These are phyloP conservation scores for Malurus elegans DNA, from an alignment of 2,113 vertebrate genomes.

Conservation along the genomic window DNA sequence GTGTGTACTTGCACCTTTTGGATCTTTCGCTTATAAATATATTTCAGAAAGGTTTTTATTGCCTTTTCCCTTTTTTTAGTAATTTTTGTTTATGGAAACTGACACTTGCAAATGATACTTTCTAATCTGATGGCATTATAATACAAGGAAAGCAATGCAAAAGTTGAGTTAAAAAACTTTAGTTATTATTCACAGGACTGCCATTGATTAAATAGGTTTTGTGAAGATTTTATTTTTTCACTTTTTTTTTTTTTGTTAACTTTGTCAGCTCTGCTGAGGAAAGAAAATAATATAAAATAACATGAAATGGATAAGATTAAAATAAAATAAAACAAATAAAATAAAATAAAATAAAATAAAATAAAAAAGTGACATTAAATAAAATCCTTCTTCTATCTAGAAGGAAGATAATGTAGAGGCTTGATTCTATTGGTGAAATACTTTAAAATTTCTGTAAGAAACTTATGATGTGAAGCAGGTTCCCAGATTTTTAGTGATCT, in stretches of 20 bases:
- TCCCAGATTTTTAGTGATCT: slow-evolving; percentile 31
- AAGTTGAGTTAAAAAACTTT: not conserved
- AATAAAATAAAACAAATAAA: not conserved
- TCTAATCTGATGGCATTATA: not conserved
- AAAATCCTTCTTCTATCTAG: not conserved
- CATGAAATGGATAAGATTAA: not conserved
- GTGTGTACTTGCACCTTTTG: not conserved
- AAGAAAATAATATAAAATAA: not conserved
- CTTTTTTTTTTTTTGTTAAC: not conserved
- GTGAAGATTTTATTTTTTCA: not conserved
- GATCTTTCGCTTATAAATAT: slow-evolving; percentile 37
- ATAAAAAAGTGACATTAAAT: not conserved
- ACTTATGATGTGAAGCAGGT: slow-evolving; percentile 4
- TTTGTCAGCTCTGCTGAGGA: not conserved
- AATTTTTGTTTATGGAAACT: not conserved
- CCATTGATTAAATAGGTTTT: not conserved
- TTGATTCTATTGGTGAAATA: not conserved
- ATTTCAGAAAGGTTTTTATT: not conserved
- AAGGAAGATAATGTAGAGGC: not conserved
- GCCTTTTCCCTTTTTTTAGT: accelerated
- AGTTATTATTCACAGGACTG: not conserved
- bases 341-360: not conserved
- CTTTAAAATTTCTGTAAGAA: slow-evolving; percentile 15
- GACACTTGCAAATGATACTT: not conserved
- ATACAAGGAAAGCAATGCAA: not conserved